Evolutionary conservation across 2,113 vertebrate species (phyloP).

Genomic region (Balaeniceps rex): DNA sequence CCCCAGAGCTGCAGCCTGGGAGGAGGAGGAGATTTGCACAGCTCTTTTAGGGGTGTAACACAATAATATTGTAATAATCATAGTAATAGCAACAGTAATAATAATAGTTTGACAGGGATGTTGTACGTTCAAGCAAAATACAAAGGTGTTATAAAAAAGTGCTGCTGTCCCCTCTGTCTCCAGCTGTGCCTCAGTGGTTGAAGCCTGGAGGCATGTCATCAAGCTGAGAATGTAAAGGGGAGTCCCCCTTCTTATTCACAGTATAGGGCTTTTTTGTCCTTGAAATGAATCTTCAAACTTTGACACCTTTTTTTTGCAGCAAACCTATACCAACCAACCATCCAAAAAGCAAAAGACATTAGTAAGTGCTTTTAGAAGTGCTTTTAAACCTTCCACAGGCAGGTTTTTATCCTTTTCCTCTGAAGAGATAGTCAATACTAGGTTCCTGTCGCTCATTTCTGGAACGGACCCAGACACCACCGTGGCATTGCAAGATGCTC

Average conservation of each 20-base stretch:
- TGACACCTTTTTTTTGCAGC: background rate
- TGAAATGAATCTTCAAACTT: background rate
- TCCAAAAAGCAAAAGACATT: background rate
- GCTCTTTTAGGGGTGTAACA: background rate
- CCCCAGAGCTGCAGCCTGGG: background rate
- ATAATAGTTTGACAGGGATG: background rate
- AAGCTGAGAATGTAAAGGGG: background rate
- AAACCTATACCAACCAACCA: background rate
- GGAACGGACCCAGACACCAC: background rate
- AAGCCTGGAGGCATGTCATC: background rate
- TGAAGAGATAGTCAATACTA: fast-evolving
- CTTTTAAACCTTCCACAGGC: background rate
- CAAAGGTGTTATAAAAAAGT: background rate
- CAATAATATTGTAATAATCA: background rate
- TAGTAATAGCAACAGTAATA: background rate
- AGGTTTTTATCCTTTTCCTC: background rate
- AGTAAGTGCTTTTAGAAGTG: background rate
- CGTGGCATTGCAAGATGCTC: background rate
- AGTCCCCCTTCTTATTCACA: background rate
- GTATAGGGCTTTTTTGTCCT: background rate
- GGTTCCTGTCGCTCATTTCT: background rate
- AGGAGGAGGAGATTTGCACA: background rate
- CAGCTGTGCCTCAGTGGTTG: background rate
- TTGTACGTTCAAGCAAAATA: background rate
- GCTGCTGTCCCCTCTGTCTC: background rate